Conservation (phyloP, 2,888 invertebrate species). For the Cyrtodaria siliqua region DNA sequence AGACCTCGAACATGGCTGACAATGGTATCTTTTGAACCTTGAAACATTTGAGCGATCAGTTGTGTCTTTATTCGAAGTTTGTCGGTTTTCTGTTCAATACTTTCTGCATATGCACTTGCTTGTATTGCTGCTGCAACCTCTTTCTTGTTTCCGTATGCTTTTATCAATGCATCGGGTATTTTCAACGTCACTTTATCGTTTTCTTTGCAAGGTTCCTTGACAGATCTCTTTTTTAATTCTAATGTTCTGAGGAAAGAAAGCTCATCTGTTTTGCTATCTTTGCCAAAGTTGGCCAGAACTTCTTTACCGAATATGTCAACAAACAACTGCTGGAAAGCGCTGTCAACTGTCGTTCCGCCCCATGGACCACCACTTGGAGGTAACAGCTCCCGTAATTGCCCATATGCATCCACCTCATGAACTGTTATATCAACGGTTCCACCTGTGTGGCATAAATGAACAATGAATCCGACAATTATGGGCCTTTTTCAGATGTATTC, state of each 20-base stretch:
- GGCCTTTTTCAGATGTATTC: no score
- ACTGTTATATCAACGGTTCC: constrained; percentile 50
- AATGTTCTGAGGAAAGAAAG: not conserved
- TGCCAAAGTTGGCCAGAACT: not conserved
- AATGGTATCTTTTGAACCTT: not conserved
- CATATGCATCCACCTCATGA: constrained; percentile 32
- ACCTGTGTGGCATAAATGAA: constrained; percentile 26
- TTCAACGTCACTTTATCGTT: no score
- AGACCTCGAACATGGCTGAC: not conserved
- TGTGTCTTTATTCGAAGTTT: no score
- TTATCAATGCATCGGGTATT: no score
- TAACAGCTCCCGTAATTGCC: constrained; percentile 27
- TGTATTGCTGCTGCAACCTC: not conserved
- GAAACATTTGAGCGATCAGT: constrained; percentile 1
- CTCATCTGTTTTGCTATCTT: constrained; percentile 4
- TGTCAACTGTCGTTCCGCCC: constrained; percentile 42
- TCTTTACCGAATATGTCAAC: not conserved
- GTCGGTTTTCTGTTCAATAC: no score
- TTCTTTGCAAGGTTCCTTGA: not conserved
- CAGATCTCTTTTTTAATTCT: not conserved
- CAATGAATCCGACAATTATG: no score
- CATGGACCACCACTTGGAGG: constrained; percentile 40
- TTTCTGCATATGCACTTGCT: not conserved
- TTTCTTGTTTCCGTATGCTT: no score
- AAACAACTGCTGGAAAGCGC: constrained; percentile 26